Percentiles rank a stretch among this genome's conserved stretches.
Evolutionary conservation across 2,888 invertebrate genomes (phyloP).

Genomic region (Drosophila percnosoma): DNA sequence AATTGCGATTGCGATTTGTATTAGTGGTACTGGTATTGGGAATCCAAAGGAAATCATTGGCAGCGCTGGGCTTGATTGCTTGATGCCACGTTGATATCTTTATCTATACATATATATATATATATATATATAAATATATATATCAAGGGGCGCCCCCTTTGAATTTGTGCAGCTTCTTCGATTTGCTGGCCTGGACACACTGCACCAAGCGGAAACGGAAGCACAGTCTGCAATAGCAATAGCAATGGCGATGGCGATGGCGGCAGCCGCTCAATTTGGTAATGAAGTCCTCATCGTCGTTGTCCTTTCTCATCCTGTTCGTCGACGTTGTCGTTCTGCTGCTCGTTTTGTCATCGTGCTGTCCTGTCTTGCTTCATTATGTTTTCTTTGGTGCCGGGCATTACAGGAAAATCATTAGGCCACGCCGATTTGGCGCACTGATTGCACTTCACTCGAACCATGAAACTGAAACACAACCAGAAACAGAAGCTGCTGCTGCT

Average conservation of each 20-base stretch:
- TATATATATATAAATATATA: constrained; percentile 4
- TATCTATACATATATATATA: constrained; percentile 35
- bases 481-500: neutral
- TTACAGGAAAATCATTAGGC: constrained; percentile 81
- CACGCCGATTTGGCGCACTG: constrained; percentile 76
- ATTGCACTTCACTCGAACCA: constrained; percentile 63
- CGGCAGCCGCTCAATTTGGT: constrained; percentile 79
- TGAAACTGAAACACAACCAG: neutral
- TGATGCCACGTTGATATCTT: constrained; percentile 75
- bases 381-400: constrained; percentile 69
- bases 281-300: constrained; percentile 72
- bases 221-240: constrained; percentile 64
- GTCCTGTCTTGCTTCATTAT: constrained; percentile 67
- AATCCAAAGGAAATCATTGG: constrained; percentile 70
- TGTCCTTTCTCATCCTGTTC: constrained; percentile 33
- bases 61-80: constrained; percentile 71
- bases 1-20: constrained; percentile 21
- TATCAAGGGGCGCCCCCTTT: constrained; percentile 15
- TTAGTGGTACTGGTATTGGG: constrained; percentile 39
- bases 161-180: constrained; percentile 75
- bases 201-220: constrained; percentile 74
- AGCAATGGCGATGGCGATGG: constrained; percentile 15
- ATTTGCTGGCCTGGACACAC: constrained; percentile 43
- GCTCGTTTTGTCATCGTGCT: constrained; percentile 18
- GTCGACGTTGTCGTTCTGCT: constrained; percentile 32